Conservation (phyloP, 2,797 vertebrate genomes). For the Eulemur coronatus region DNA sequence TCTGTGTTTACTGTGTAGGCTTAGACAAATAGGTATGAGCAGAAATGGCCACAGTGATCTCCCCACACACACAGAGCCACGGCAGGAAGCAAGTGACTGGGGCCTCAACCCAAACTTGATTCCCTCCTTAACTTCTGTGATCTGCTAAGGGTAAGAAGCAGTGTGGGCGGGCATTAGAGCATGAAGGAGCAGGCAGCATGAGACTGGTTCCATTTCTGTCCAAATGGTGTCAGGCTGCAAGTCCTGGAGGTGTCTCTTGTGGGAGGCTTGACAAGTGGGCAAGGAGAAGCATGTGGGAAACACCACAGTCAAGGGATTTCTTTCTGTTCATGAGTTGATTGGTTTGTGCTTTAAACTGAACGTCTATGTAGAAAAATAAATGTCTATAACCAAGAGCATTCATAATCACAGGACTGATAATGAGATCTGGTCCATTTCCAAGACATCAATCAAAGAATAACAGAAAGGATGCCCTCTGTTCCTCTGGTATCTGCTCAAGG, state of each 20-base stretch:
- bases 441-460: neutral
- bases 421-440: neutral
- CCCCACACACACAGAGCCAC: neutral
- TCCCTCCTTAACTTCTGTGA: neutral
- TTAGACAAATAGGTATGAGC: neutral
- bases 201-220: neutral
- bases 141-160: neutral
- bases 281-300: neutral
- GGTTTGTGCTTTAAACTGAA: neutral
- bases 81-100: neutral
- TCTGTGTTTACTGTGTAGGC: neutral
- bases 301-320: too few species aligned
- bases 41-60: neutral
- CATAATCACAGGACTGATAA: neutral
- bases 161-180: fast-evolving
- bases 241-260: neutral
- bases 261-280: neutral
- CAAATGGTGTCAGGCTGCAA: neutral
- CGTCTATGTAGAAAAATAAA: neutral
- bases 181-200: neutral
- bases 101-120: neutral
- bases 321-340: neutral
- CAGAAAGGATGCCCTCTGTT: too few species aligned
- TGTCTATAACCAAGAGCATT: neutral
- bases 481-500: neutral